Evolutionary conservation across 2,113 vertebrate genomes (phyloP).

Genomic region (Noturus placidus): DNA sequence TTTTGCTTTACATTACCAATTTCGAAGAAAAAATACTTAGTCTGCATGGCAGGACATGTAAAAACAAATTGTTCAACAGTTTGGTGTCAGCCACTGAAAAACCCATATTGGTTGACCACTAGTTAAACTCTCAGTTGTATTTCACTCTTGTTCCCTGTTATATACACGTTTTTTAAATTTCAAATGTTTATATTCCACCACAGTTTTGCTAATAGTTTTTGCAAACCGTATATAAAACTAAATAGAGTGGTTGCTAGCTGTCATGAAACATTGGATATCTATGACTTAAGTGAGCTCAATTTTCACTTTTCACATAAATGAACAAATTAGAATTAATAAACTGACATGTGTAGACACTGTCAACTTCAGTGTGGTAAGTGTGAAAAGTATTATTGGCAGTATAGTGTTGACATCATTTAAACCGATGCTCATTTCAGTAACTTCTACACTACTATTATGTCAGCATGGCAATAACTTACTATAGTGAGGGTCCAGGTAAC

Average conservation of each 20-base stretch:
- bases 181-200: no score
- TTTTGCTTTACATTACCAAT: no score
- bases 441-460: not conserved
- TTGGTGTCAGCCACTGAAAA: not conserved
- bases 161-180: no score
- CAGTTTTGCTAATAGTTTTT: not conserved
- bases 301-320: not conserved
- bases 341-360: no score
- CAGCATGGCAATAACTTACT: constrained; percentile 76
- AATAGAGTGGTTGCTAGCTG: not conserved
- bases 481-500: constrained; percentile 93
- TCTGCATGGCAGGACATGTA: no score
- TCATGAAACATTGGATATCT: no score
- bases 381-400: not conserved
- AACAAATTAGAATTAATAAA: not conserved
- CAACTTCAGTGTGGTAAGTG: not conserved
- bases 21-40: no score
- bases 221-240: not conserved
- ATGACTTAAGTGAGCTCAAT: not conserved
- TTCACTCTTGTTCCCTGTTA: not conserved
- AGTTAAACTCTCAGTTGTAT: not conserved
- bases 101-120: not conserved
- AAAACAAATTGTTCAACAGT: no score
- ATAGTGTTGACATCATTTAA: not conserved
- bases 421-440: not conserved